These are phyloP conservation scores for Achroia grisella DNA, from an alignment of 1,140 invertebrate genomes.

Conservation along the genomic window DNA sequence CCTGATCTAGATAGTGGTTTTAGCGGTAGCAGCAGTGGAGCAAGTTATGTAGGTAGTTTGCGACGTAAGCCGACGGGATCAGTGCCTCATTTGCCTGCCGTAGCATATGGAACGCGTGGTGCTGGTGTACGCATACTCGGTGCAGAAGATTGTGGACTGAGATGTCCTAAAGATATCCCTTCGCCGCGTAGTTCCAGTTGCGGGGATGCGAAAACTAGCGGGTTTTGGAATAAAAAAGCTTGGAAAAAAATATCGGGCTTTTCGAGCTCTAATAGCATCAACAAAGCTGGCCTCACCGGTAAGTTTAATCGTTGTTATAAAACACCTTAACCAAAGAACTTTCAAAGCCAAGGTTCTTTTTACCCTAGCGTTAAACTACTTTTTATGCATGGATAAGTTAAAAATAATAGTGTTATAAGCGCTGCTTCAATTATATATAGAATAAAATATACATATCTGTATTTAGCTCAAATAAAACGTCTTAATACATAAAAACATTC, in stretches of 20 bases:
- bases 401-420: slow-evolving; percentile 1
- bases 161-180: slow-evolving; percentile 42
- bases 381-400: slow-evolving; percentile 3
- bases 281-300: slow-evolving; percentile 77
- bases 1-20: slow-evolving; percentile 87
- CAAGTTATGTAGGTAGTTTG: slow-evolving; percentile 81
- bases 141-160: slow-evolving; percentile 50
- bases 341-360: too few species aligned
- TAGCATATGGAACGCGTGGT: slow-evolving; percentile 66
- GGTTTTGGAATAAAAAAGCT: slow-evolving; percentile 81
- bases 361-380: neutral
- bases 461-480: slow-evolving; percentile 49
- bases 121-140: slow-evolving; percentile 56
- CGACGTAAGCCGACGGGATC: slow-evolving; percentile 73
- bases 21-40: slow-evolving; percentile 85
- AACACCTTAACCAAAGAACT: neutral
- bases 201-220: slow-evolving; percentile 69
- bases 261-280: slow-evolving; percentile 78
- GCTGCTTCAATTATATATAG: slow-evolving; percentile 5
- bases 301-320: slow-evolving; percentile 36
- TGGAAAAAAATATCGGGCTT: slow-evolving; percentile 86
- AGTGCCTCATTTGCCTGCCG: slow-evolving; percentile 69
- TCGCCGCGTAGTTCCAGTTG: slow-evolving; percentile 66
- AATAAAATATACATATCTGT: slow-evolving; percentile 21
- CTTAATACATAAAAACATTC: slow-evolving; percentile 14